phyloP scores from a whole-genome alignment of 2,113 vertebrate species.

The Coptodon bakossiorum region DNA sequence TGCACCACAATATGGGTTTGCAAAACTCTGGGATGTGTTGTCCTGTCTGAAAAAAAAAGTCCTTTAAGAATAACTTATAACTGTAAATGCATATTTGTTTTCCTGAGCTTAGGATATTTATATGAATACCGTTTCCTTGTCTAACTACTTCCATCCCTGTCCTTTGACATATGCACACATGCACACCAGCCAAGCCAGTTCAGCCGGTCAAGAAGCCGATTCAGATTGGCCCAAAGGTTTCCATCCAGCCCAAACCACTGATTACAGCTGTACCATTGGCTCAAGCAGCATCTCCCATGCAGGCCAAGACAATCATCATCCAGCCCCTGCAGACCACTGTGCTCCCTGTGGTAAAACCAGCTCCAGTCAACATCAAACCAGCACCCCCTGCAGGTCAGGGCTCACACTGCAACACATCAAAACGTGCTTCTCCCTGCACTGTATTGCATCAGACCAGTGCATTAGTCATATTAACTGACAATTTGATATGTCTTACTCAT shows the following conservation, averaged over 20 bases:
- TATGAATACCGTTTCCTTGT: background rate
- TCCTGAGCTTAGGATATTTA: background rate
- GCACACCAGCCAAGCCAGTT: conserved; percentile 63
- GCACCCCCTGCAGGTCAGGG: conserved; percentile 79
- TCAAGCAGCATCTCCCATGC: conserved; percentile 67
- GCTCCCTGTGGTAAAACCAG: conserved; percentile 78
- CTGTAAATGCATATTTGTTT: background rate
- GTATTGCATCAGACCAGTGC: background rate
- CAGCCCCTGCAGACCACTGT: conserved; percentile 80
- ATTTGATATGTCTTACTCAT: background rate
- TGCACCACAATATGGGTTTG: background rate
- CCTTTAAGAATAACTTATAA: background rate
- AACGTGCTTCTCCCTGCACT: background rate
- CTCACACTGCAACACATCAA: background rate
- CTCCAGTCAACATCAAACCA: conserved; percentile 80
- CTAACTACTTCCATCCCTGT: background rate
- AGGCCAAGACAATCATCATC: conserved; percentile 88
- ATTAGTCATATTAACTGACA: background rate
- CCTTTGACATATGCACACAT: background rate
- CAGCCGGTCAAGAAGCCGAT: conserved; percentile 72
- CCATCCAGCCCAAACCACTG: conserved; percentile 84
- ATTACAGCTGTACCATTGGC: conserved; percentile 80
- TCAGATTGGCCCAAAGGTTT: conserved; percentile 76
- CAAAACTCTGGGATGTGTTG: background rate
- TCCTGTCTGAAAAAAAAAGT: background rate